phyloP scores from a whole-genome alignment of 2,113 vertebrate species.

The Pachypanchax playfairii region DNA sequence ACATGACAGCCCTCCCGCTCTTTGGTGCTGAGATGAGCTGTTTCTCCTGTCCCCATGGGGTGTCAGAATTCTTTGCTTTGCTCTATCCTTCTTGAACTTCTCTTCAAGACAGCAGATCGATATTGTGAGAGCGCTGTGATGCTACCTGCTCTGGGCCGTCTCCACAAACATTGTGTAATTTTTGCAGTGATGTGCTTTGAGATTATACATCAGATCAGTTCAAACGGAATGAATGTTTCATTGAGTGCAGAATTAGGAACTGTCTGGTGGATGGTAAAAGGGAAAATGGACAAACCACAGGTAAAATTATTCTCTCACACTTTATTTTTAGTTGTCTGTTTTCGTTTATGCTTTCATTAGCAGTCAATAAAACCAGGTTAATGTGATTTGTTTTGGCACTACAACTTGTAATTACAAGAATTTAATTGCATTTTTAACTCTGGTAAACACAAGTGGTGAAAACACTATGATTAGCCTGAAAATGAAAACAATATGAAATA shows the following conservation, averaged over 20 bases:
- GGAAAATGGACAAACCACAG: neutral
- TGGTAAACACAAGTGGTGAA: slow-evolving; percentile 38
- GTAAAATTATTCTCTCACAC: neutral
- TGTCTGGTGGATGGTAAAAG: neutral
- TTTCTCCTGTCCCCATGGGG: slow-evolving; percentile 69
- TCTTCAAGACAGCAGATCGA: slow-evolving; percentile 74
- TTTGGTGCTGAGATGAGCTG: slow-evolving; percentile 75
- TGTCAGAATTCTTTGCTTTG: slow-evolving; percentile 65
- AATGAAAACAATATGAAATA: slow-evolving; percentile 50
- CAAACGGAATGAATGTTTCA: slow-evolving; percentile 48
- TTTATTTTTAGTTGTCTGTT: slow-evolving; percentile 1
- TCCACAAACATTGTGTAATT: slow-evolving; percentile 65
- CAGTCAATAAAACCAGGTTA: slow-evolving; percentile 19
- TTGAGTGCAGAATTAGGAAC: slow-evolving; percentile 27
- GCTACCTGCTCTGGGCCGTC: slow-evolving; percentile 66
- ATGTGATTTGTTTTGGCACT: slow-evolving; percentile 33
- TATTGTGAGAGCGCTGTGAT: slow-evolving; percentile 56
- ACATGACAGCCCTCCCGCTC: slow-evolving; percentile 81
- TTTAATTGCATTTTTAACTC: slow-evolving; percentile 33
- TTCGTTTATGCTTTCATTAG: slow-evolving; percentile 16
- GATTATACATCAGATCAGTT: slow-evolving; percentile 42
- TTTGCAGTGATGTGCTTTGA: slow-evolving; percentile 52
- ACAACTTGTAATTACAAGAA: slow-evolving; percentile 48
- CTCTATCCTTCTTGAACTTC: slow-evolving; percentile 73
- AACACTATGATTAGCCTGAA: slow-evolving; percentile 46